A percentile compares a stretch with the other conserved stretches of the same genome.
Conservation (phyloP, 2,888 invertebrate species). For the Drosophila neotestacea region DNA sequence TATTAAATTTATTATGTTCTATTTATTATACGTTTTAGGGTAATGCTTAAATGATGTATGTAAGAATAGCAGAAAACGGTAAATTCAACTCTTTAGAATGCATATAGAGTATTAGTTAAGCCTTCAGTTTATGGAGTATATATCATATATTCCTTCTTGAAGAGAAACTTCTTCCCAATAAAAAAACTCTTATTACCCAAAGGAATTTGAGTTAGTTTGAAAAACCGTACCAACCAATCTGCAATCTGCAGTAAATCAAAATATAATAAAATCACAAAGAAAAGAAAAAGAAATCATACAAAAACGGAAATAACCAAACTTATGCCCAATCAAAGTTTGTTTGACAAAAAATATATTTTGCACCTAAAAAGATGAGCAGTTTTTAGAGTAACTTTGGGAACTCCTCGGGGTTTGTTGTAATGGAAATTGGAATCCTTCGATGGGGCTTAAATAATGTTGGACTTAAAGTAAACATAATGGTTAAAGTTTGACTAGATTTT, state of each 20-base stretch:
- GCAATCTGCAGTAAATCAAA: conserved; percentile 54
- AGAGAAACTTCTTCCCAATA: too few species aligned
- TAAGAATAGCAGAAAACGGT: too few species aligned
- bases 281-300: conserved; percentile 11
- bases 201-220: conserved; percentile 41
- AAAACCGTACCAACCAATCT: conserved; percentile 44
- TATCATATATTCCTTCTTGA: too few species aligned
- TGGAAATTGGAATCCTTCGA: not conserved
- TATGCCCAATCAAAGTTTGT: conserved; percentile 32
- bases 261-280: conserved; percentile 61
- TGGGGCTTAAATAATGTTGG: not conserved
- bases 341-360: conserved; percentile 4
- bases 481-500: conserved; percentile 10
- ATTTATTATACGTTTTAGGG: too few species aligned
- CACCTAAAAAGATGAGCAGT: conserved; percentile 6
- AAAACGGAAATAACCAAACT: conserved; percentile 32
- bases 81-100: too few species aligned
- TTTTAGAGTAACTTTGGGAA: not conserved
- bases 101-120: too few species aligned
- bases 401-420: not conserved
- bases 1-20: too few species aligned
- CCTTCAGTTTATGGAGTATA: too few species aligned
- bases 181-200: conserved; percentile 31
- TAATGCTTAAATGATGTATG: too few species aligned
- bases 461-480: conserved; percentile 2